Evolutionary conservation across 2,113 vertebrate species (phyloP).

Genomic region (Passer montanus): DNA sequence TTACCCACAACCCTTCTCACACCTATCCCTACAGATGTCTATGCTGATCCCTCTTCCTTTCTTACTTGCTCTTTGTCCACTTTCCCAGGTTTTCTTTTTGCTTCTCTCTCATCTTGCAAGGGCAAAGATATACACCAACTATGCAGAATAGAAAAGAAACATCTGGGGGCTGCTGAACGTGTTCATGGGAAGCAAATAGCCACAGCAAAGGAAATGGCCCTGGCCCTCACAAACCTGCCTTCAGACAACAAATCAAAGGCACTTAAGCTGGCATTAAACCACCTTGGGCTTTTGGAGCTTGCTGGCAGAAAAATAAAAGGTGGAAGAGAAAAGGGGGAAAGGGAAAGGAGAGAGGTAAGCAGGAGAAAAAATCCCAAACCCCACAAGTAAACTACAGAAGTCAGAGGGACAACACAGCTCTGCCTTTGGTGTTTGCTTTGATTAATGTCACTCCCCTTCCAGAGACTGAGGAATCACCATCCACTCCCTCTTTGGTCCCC

Average conservation of each 20-base stretch:
- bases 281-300: conserved; percentile 64
- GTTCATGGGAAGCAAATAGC: conserved; percentile 50
- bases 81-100: background rate
- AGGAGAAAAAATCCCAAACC: background rate
- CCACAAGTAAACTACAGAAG: background rate
- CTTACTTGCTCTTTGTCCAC: background rate
- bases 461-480: background rate
- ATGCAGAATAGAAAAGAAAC: conserved; percentile 46
- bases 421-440: background rate
- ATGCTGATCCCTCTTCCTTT: background rate
- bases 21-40: background rate
- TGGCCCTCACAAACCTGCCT: conserved; percentile 35
- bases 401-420: background rate
- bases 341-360: background rate
- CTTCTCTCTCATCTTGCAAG: background rate
- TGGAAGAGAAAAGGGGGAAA: background rate
- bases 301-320: conserved; percentile 20
- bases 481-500: background rate
- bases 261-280: conserved; percentile 70
- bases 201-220: conserved; percentile 42
- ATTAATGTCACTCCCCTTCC: background rate
- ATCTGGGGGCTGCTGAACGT: conserved; percentile 12
- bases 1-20: background rate
- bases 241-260: conserved; percentile 72
- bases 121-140: conserved; percentile 22